Base-by-base conservation (phyloP, 2,888 invertebrate species). In the Bruchidius siliquastri region DNA sequence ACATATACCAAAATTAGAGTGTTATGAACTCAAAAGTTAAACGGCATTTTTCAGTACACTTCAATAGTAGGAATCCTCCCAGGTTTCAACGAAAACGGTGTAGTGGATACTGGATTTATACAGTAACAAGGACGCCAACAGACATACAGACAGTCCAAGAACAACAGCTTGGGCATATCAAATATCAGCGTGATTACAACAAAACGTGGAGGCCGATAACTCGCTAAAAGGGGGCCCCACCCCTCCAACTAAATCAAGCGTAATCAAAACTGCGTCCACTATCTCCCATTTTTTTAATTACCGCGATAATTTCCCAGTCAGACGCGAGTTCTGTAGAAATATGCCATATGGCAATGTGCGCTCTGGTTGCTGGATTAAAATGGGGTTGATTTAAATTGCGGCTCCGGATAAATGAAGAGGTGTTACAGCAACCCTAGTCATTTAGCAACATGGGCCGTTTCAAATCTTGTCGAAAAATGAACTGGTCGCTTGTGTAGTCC, bases 321-420 rank as follows among this genome's bases (percentile, higher is more conserved):
- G 67, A 70, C 72, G 71, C 71, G 70, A 72, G 67, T 71, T 20
- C 71, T 30, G 72, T 70, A 74, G 74, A 76, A 80, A 75, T 74
- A 71, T 76, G 76, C 78, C 78, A 78, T 80, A 78, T 79, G 80
- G 80, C 73, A 72, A 72, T 73, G 49, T 49, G 49, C 49, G 49
- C 49, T 13, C 49, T 49, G 49, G 10, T 49, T 49, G 72, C 74
- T 73, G 75, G 76, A 78, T 77, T 77, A 77, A 77, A 77, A 71
- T 73, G 77, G 80, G 80, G 80, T 80, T 79, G 83, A 80, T 81
- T 82, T 81, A 81, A 84, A 84, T 83, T 81, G 84, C 81, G 82
- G 83, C 81, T 81, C 81, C 81, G 80, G 81, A 82, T 84, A 84
- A 85, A 83, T 83, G 84, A 83, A 84, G 84, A 85, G 84, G 84